Evolutionary conservation across 2,113 vertebrate species (phyloP).

Genomic region (Psephotus haematonotus): DNA sequence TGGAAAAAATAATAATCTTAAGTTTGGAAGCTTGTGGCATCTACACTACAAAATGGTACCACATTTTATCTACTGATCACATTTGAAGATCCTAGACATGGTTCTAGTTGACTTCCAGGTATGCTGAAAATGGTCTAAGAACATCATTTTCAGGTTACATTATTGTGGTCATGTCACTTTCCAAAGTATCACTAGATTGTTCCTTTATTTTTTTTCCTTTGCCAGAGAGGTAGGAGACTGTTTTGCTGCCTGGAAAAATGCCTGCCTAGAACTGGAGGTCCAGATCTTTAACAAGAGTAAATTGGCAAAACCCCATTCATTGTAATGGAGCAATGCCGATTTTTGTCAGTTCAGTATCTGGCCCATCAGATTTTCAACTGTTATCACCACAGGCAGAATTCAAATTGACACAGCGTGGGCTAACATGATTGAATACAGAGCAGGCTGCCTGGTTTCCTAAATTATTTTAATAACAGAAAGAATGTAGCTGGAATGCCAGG

Average conservation of each 20-base stretch:
- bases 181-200: neutral
- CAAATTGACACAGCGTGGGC: slow-evolving; percentile 67
- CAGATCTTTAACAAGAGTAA: slow-evolving; percentile 45
- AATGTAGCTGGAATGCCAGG: slow-evolving; percentile 74
- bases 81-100: neutral
- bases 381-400: slow-evolving; percentile 70
- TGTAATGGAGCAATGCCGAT: slow-evolving; percentile 23
- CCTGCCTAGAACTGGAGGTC: slow-evolving; percentile 45
- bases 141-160: neutral
- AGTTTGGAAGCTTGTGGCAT: neutral
- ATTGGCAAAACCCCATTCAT: slow-evolving; percentile 47
- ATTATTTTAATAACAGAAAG: slow-evolving; percentile 79
- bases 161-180: neutral
- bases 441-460: slow-evolving; percentile 64
- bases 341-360: slow-evolving; percentile 52
- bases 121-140: neutral
- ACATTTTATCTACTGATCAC: neutral
- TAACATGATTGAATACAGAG: slow-evolving; percentile 65
- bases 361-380: slow-evolving; percentile 68
- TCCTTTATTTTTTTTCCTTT: slow-evolving; percentile 37
- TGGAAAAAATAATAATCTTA: neutral
- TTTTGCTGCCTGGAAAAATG: slow-evolving; percentile 60
- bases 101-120: neutral
- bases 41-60: neutral
- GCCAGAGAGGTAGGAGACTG: slow-evolving; percentile 53